Conservation (phyloP, 2,113 vertebrate genomes). For the Mystacornis crossleyi region DNA sequence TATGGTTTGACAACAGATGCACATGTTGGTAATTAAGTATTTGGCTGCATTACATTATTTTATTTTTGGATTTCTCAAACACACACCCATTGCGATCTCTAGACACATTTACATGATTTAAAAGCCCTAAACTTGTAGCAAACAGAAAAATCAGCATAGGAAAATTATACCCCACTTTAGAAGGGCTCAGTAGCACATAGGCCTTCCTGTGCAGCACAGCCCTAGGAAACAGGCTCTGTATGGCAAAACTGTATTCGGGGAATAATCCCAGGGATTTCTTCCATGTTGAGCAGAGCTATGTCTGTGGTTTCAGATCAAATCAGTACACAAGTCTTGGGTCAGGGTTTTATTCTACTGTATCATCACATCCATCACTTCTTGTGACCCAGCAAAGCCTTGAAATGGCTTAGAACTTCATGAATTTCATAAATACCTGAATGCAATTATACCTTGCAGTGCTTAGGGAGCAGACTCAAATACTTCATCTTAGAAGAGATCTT, state of each 20-base stretch:
- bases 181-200: neutral
- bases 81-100: constrained; percentile 13
- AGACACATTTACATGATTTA: constrained; percentile 33
- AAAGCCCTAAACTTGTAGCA: neutral
- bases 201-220: neutral
- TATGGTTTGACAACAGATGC: constrained; percentile 72
- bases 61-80: constrained; percentile 67
- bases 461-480: neutral
- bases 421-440: neutral
- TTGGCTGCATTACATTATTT: constrained; percentile 64
- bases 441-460: neutral
- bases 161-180: neutral
- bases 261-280: neutral
- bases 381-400: neutral
- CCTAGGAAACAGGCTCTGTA: neutral
- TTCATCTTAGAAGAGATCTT: neutral
- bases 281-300: neutral
- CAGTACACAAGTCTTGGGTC: neutral
- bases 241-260: neutral
- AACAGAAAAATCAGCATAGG: neutral
- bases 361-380: neutral
- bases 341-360: neutral
- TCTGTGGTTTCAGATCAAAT: neutral
- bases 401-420: constrained; percentile 17
- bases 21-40: constrained; percentile 68